Conservation (phyloP, 2,113 vertebrate species). For the Mus pahari region DNA sequence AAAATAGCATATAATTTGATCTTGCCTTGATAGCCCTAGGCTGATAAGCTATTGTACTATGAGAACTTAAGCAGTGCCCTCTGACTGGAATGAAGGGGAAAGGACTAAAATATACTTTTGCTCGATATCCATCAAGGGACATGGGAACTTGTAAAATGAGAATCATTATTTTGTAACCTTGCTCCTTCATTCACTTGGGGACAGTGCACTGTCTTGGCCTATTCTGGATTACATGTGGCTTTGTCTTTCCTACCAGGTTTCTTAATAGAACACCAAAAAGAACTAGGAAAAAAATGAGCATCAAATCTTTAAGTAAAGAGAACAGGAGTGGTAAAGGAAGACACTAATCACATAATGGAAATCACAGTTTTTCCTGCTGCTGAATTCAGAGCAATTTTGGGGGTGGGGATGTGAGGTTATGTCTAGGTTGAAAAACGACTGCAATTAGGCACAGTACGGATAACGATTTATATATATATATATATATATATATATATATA, state of each 20-base stretch:
- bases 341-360: not conserved
- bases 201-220: not conserved
- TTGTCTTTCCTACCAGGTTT: not conserved
- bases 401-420: not conserved
- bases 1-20: not conserved
- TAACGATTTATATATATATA: too few relatives aligned
- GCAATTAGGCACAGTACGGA: not conserved
- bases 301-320: not conserved
- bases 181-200: not conserved
- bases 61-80: not conserved
- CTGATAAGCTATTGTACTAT: not conserved
- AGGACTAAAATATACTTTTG: not conserved
- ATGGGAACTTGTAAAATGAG: not conserved
- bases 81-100: not conserved
- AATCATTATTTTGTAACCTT: not conserved
- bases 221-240: not conserved
- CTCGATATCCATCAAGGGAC: not conserved
- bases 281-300: not conserved
- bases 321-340: not conserved
- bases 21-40: not conserved
- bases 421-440: not conserved
- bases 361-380: not conserved
- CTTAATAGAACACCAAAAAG: not conserved
- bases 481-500: too few relatives aligned
- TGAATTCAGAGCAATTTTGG: conserved; percentile 27